Evolutionary conservation across 2,113 vertebrate species (phyloP).

Genomic region (Toxotes jaculatrix): DNA sequence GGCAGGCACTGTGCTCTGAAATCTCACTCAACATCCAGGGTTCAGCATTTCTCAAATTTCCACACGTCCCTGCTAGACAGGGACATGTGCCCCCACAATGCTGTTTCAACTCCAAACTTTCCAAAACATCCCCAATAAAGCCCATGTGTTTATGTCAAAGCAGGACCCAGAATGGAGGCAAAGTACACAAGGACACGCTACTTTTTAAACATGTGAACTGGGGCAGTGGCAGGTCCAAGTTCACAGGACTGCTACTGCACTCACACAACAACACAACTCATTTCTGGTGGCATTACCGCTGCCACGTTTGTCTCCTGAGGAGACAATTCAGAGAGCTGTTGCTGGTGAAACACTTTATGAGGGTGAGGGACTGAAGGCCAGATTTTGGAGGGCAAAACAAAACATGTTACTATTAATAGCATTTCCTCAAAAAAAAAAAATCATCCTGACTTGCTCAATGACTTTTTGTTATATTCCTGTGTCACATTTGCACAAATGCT

Average conservation of each 20-base stretch:
- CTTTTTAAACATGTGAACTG: not conserved
- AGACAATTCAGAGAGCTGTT: not conserved
- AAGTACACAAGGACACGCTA: conserved; percentile 29
- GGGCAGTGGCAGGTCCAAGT: not conserved
- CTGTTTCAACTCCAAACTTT: conserved; percentile 47
- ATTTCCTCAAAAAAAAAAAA: not conserved
- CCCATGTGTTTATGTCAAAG: conserved; percentile 53
- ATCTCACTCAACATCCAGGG: conserved; percentile 12
- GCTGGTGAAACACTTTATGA: not conserved
- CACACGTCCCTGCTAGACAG: too few species aligned
- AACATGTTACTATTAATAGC: not conserved
- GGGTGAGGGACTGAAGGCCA: not conserved
- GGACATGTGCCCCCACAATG: not conserved
- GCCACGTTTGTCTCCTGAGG: conserved; percentile 42
- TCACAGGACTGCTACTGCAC: conserved; percentile 1
- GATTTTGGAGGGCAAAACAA: not conserved
- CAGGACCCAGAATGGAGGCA: conserved; percentile 38
- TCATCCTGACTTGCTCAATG: not conserved
- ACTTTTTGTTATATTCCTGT: not conserved
- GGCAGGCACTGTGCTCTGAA: not conserved
- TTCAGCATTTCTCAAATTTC: conserved; percentile 3
- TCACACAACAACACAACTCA: not conserved
- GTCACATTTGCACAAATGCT: not conserved
- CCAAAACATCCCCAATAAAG: conserved; percentile 29
- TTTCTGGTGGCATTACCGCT: not conserved